These are phyloP conservation scores for Delphinus delphis DNA, from an alignment of 2,113 vertebrate species.

Conservation along the genomic window DNA sequence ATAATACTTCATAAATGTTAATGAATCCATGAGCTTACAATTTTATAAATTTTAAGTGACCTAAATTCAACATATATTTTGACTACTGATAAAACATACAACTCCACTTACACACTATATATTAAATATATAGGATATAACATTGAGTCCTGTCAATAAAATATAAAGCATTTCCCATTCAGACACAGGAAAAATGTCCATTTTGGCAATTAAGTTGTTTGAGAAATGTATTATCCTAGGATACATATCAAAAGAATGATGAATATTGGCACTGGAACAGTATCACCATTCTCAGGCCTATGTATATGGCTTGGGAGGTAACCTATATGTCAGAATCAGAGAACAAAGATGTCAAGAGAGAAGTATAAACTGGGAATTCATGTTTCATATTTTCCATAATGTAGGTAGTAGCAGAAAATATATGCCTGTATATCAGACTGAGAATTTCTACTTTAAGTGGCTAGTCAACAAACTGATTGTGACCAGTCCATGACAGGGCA, in stretches of 20 bases:
- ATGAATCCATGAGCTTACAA: background rate
- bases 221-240: background rate
- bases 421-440: background rate
- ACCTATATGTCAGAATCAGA: background rate
- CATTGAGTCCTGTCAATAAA: background rate
- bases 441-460: background rate
- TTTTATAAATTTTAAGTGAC: background rate
- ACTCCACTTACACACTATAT: background rate
- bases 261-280: background rate
- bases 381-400: background rate
- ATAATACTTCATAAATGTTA: conserved; percentile 8
- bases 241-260: background rate
- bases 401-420: background rate
- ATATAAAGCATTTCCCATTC: background rate
- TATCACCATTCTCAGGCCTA: background rate
- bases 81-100: background rate
- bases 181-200: background rate
- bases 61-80: conserved; percentile 8
- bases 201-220: background rate
- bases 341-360: background rate
- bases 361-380: background rate
- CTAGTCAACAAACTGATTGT: background rate
- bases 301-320: background rate
- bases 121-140: background rate
- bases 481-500: background rate